phyloP scores from a whole-genome alignment of 1,140 invertebrate species.

The Diachasma alloeum region DNA sequence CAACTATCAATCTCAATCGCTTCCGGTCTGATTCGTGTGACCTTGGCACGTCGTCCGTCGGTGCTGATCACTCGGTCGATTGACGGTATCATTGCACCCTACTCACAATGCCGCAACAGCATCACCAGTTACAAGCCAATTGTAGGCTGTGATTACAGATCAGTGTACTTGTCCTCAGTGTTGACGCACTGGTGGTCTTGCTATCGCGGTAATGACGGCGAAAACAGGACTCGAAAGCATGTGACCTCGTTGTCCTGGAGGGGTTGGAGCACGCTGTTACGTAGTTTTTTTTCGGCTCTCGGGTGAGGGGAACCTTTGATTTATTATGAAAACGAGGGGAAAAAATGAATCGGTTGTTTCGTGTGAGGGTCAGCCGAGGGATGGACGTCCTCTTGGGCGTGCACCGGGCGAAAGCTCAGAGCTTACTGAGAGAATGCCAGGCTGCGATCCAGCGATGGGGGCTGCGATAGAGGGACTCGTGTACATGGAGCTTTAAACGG shows the following conservation, averaged over 20 bases:
- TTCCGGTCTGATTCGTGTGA: slow-evolving; percentile 34
- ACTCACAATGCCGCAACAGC: not conserved
- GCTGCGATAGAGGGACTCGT: slow-evolving; percentile 6
- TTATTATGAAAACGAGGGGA: no score
- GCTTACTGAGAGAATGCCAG: slow-evolving; percentile 49
- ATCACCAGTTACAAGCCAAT: not conserved
- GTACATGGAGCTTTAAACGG: slow-evolving; percentile 25
- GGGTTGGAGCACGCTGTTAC: no score
- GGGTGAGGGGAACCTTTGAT: no score
- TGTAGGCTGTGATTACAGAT: no score
- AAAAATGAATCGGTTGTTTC: not conserved
- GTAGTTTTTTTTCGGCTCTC: no score
- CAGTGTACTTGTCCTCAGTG: no score
- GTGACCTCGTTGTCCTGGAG: not conserved
- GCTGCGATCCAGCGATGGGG: slow-evolving; percentile 31
- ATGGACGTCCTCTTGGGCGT: slow-evolving; percentile 10
- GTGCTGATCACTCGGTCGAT: slow-evolving; percentile 24
- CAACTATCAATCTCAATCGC: slow-evolving; percentile 34
- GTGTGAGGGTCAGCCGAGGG: not conserved
- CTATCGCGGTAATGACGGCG: no score
- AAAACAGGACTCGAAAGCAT: not conserved
- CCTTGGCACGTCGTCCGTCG: slow-evolving; percentile 18
- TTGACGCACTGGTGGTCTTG: not conserved
- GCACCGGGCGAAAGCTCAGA: slow-evolving; percentile 47
- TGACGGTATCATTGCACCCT: slow-evolving; percentile 9